These are phyloP conservation scores for Atherinosoma microstoma DNA, from an alignment of 2,797 vertebrate genomes.

Conservation along the genomic window DNA sequence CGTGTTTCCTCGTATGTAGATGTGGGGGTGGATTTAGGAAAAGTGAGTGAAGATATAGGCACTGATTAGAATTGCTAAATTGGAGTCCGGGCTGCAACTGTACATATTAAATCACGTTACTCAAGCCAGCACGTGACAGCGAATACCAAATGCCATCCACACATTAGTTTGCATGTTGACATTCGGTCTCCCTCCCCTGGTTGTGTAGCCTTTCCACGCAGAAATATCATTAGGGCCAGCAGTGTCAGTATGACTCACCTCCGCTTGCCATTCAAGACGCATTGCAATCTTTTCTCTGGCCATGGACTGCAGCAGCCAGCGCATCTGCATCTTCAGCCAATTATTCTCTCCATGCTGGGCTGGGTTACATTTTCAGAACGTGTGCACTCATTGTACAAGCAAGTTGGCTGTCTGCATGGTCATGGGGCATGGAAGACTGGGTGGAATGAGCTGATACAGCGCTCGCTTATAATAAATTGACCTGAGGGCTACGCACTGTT, in stretches of 20 bases:
- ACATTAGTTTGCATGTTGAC: constrained; percentile 62
- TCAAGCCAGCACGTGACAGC: constrained; percentile 40
- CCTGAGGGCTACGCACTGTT: constrained; percentile 46
- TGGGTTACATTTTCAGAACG: constrained; percentile 45
- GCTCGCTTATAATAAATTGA: constrained; percentile 59
- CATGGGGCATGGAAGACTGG: constrained; percentile 52
- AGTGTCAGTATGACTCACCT: constrained; percentile 77
- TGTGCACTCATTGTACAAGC: constrained; percentile 25
- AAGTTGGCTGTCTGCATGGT: constrained; percentile 56
- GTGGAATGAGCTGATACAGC: constrained; percentile 42
- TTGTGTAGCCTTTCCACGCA: constrained; percentile 60
- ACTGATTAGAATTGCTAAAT: constrained; percentile 61
- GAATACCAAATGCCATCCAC: constrained; percentile 61
- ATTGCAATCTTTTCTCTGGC: constrained; percentile 64
- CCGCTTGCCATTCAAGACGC: constrained; percentile 76
- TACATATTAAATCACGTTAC: constrained; percentile 50
- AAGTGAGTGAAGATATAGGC: constrained; percentile 17
- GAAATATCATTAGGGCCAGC: constrained; percentile 69
- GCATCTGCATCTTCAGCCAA: constrained; percentile 78
- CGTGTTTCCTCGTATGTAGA: constrained; percentile 27
- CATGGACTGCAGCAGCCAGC: constrained; percentile 54
- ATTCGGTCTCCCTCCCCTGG: constrained; percentile 51
- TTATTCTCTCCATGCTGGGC: constrained; percentile 68
- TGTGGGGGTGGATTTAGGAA: constrained; percentile 35
- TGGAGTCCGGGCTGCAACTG: constrained; percentile 39